A percentile compares a stretch with the other conserved stretches of the same genome.
phyloP scores from a whole-genome alignment of 2,797 vertebrate genomes.

The Synanceia verrucosa region DNA sequence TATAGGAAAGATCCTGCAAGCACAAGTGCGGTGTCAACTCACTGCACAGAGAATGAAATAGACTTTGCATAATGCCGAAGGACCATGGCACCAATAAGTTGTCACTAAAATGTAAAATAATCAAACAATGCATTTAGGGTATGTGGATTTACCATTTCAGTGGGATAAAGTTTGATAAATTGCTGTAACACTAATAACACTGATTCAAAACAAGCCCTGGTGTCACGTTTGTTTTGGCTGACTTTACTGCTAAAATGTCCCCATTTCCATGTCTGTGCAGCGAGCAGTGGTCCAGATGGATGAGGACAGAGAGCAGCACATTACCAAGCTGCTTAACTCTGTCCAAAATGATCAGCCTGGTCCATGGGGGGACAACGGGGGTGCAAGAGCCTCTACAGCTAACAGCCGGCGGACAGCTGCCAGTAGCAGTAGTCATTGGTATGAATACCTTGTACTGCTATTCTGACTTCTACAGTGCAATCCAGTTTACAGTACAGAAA shows the following conservation, averaged over 20 bases:
- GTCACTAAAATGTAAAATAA: not conserved
- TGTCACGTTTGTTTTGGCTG: not conserved
- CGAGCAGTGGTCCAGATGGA: conserved; percentile 96
- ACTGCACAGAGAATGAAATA: not conserved
- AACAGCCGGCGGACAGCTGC: conserved; percentile 41
- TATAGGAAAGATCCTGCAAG: not conserved
- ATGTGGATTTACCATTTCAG: not conserved
- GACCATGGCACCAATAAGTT: not conserved
- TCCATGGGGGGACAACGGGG: conserved; percentile 72
- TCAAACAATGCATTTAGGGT: not conserved
- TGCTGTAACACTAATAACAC: not conserved
- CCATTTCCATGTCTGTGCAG: conserved; percentile 69
- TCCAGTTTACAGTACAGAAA: not conserved
- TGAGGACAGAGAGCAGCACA: conserved; percentile 92
- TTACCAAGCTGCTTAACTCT: conserved; percentile 89
- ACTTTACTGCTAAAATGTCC: not conserved
- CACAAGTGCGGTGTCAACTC: not conserved
- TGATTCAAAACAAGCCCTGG: not conserved
- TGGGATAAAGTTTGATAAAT: not conserved
- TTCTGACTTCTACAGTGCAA: not conserved
- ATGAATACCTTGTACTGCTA: conserved; percentile 29
- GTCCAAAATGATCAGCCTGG: conserved; percentile 81
- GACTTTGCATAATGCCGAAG: not conserved
- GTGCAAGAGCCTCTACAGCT: conserved; percentile 61
- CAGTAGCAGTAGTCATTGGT: conserved; percentile 71